phyloP scores from a whole-genome alignment of 2,113 vertebrate genomes.

The Tenebrosternarchus preto region DNA sequence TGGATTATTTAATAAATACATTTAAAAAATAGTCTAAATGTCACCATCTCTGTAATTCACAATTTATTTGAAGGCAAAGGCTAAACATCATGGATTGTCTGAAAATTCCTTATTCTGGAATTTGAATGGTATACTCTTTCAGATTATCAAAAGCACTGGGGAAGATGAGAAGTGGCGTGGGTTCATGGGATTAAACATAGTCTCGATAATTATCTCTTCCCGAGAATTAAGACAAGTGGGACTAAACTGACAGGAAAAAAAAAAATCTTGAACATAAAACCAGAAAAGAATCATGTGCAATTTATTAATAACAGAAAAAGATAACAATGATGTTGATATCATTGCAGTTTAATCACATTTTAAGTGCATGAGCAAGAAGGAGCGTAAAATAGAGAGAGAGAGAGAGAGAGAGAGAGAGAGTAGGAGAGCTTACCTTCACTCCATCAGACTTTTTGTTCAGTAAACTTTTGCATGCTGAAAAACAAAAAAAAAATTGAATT shows the following conservation, averaged over 20 bases:
- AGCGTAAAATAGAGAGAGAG: conserved; percentile 21
- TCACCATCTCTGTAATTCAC: background rate
- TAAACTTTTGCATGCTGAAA: conserved; percentile 95
- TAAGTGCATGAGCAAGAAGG: background rate
- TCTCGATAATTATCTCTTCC: background rate
- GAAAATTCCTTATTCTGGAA: background rate
- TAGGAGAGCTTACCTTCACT: conserved; percentile 85
- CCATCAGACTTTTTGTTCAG: conserved; percentile 98
- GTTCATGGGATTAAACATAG: conserved; percentile 14
- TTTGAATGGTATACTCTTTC: background rate
- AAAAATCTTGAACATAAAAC: conserved; percentile 14
- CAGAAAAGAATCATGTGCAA: conserved; percentile 15
- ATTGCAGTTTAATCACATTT: background rate
- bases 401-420: background rate
- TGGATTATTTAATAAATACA: background rate
- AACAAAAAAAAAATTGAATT: conserved; percentile 61
- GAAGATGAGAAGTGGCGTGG: background rate
- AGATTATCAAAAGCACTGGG: background rate
- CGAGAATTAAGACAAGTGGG: background rate
- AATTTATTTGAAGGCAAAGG: background rate
- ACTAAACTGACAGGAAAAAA: background rate
- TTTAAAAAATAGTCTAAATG: background rate
- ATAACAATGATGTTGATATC: conserved; percentile 6
- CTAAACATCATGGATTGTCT: no score
- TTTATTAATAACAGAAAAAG: conserved; percentile 17